These are phyloP conservation scores for Xestia xanthographa DNA, from an alignment of 2,888 invertebrate genomes.

Conservation along the genomic window DNA sequence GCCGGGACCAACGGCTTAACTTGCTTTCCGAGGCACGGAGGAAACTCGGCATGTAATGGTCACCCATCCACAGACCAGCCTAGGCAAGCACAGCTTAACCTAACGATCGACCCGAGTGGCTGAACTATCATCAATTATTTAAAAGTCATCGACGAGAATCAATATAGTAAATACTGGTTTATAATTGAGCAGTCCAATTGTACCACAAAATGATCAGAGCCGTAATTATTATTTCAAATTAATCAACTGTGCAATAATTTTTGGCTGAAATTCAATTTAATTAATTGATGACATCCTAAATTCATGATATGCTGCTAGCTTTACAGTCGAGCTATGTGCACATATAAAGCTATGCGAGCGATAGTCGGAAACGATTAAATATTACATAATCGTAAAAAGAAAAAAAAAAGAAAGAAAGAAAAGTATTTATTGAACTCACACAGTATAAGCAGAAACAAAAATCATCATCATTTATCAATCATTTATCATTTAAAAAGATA, in stretches of 20 bases:
- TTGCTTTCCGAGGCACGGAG: no score
- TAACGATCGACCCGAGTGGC: no score
- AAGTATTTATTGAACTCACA: no score
- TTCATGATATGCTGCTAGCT: constrained; percentile 68
- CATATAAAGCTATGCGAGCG: constrained; percentile 29
- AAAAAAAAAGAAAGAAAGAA: no score
- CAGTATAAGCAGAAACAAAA: no score
- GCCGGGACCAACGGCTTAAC: no score
- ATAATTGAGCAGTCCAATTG: constrained; percentile 56
- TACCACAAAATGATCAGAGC: constrained; percentile 47
- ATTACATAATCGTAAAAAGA: no score
- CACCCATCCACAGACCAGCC: no score
- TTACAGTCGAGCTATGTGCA: neutral
- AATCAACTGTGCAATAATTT: constrained; percentile 69
- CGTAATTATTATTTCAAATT: constrained; percentile 70
- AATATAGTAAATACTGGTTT: constrained; percentile 39
- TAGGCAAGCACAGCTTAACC: no score
- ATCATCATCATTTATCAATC: no score
- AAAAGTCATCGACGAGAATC: constrained; percentile 16
- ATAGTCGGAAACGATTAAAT: constrained; percentile 6
- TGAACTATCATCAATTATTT: constrained; percentile 13
- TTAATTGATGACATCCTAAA: constrained; percentile 75
- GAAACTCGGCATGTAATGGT: no score
- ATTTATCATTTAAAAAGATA: no score
- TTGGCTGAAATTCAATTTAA: constrained; percentile 64